phyloP scores from a whole-genome alignment of 1,140 invertebrate genomes.

The Lysiphlebus fabarum region DNA sequence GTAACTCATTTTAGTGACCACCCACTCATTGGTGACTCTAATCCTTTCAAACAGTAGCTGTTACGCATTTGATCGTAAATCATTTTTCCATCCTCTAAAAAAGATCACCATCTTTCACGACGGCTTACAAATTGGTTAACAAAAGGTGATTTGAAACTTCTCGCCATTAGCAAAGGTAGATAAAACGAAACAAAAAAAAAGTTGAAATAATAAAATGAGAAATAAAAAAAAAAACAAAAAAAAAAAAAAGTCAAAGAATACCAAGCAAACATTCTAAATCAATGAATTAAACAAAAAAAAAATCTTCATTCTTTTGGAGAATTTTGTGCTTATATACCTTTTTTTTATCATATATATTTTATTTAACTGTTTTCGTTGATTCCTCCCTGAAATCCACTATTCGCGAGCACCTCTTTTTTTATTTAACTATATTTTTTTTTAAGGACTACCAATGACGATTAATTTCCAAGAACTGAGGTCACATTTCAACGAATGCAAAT shows the following conservation, averaged over 20 bases:
- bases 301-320: background rate
- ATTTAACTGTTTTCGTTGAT: constrained; percentile 1
- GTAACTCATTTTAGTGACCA: background rate
- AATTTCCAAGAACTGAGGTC: constrained; percentile 19
- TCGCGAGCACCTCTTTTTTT: background rate
- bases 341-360: constrained; percentile 9
- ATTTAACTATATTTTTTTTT: constrained; percentile 13
- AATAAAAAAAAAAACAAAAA: too few species aligned
- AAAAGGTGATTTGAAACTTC: constrained; percentile 23
- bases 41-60: constrained; percentile 18
- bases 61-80: constrained; percentile 27
- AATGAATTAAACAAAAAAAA: constrained; percentile 2
- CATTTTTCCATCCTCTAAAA: constrained; percentile 21
- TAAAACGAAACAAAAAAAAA: constrained; percentile 3
- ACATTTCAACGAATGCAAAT: constrained; percentile 25
- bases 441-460: constrained; percentile 2
- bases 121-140: constrained; percentile 33
- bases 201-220: background rate
- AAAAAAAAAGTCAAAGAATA: background rate
- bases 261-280: background rate
- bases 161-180: constrained; percentile 14
- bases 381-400: background rate
- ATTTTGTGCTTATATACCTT: constrained; percentile 7
- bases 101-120: constrained; percentile 23
- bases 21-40: constrained; percentile 12